Evolutionary conservation across 2,797 vertebrate genomes (phyloP).

Genomic region (Odontamblyopus rebecca): DNA sequence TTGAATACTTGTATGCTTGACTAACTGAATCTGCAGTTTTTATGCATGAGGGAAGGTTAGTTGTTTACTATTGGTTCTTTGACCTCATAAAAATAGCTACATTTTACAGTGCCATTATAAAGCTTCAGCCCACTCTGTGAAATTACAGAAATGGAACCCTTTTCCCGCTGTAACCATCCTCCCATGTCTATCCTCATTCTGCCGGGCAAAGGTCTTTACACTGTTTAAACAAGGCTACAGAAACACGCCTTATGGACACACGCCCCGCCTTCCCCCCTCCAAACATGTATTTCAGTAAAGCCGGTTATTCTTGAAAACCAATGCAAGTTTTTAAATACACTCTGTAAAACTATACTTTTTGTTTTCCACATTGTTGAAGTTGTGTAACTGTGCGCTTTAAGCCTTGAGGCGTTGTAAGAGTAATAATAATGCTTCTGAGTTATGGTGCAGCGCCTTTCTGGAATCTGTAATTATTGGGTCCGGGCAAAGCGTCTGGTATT

Average conservation of each 20-base stretch:
- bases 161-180: conserved; percentile 38
- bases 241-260: conserved; percentile 33
- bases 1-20: background rate
- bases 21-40: conserved; percentile 9
- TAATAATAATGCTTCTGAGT: conserved; percentile 58
- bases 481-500: conserved; percentile 82
- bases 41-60: conserved; percentile 5
- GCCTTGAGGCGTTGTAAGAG: conserved; percentile 47
- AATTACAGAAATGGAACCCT: conserved; percentile 41
- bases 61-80: conserved; percentile 22
- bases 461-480: conserved; percentile 80
- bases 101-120: conserved; percentile 35
- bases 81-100: conserved; percentile 49
- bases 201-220: conserved; percentile 66
- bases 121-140: conserved; percentile 23
- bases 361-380: background rate
- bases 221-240: conserved; percentile 61
- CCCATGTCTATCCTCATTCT: conserved; percentile 25
- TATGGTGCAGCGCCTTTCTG: conserved; percentile 59
- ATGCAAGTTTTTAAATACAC: background rate
- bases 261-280: conserved; percentile 34
- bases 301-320: conserved; percentile 26
- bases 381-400: conserved; percentile 11
- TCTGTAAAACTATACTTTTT: background rate
- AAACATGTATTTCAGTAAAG: conserved; percentile 23